Evolutionary conservation across 2,113 vertebrate species (phyloP).

Genomic region (Pithys albifrons): DNA sequence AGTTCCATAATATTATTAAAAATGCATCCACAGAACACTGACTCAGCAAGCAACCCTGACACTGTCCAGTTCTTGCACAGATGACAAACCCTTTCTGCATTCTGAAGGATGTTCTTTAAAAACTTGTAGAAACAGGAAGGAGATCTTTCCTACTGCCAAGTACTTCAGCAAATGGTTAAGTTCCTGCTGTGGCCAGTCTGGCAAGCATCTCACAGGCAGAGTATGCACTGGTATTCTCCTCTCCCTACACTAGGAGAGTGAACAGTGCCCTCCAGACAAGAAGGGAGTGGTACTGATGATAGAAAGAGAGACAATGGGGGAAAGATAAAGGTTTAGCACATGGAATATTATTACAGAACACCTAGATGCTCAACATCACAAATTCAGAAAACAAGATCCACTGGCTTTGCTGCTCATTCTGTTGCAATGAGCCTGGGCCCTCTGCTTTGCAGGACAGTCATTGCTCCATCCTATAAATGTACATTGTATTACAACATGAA

Average conservation of each 20-base stretch:
- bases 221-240: neutral
- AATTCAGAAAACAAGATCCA: neutral
- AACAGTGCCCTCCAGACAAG: neutral
- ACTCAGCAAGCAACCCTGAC: neutral
- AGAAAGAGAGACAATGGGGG: neutral
- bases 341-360: neutral
- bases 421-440: neutral
- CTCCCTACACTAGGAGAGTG: neutral
- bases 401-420: neutral
- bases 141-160: neutral
- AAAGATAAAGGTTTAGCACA: neutral
- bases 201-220: neutral
- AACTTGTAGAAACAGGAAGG: neutral
- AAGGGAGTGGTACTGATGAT: neutral
- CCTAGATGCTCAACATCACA: neutral
- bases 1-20: neutral
- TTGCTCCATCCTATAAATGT: neutral
- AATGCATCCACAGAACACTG: neutral
- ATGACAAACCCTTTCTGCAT: neutral
- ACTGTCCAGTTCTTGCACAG: neutral
- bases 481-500: neutral
- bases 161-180: neutral
- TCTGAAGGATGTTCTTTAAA: neutral
- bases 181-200: neutral
- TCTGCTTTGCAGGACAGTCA: neutral